Conservation (phyloP, 1,140 invertebrate species). For the Callitettix versicolor region DNA sequence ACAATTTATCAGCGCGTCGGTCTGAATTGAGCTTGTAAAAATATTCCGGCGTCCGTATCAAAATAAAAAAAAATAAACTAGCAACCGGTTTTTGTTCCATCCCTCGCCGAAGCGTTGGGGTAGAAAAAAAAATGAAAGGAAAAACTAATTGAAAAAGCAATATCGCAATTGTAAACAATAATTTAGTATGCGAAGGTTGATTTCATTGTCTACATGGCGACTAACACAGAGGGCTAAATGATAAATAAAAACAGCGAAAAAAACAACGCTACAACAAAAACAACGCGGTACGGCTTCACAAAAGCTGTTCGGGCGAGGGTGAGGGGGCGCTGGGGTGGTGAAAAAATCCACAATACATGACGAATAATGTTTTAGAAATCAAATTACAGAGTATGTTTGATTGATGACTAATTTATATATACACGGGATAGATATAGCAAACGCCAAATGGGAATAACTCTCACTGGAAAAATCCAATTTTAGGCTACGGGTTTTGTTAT, state of each 20-base stretch:
- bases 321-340: neutral
- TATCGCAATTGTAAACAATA: conserved; percentile 22
- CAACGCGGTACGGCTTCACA: neutral
- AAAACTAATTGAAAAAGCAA: conserved; percentile 22
- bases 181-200: conserved; percentile 22
- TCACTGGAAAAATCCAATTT: conserved; percentile 3
- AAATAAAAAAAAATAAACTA: conserved; percentile 8
- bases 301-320: neutral
- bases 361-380: conserved; percentile 20
- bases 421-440: neutral
- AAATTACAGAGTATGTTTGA: conserved; percentile 20
- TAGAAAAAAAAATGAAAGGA: conserved; percentile 4
- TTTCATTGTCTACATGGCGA: conserved; percentile 14
- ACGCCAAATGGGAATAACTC: neutral
- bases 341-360: conserved; percentile 19
- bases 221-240: neutral
- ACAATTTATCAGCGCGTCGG: conserved; percentile 6
- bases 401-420: conserved; percentile 21
- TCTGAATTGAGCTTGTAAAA: neutral
- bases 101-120: no score
- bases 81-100: neutral
- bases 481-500: neutral
- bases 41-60: neutral
- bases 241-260: neutral
- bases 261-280: neutral